Percentiles rank a stretch among this genome's conserved stretches.
Conservation (phyloP, 2,113 vertebrate genomes). For the Sterna hirundo region DNA sequence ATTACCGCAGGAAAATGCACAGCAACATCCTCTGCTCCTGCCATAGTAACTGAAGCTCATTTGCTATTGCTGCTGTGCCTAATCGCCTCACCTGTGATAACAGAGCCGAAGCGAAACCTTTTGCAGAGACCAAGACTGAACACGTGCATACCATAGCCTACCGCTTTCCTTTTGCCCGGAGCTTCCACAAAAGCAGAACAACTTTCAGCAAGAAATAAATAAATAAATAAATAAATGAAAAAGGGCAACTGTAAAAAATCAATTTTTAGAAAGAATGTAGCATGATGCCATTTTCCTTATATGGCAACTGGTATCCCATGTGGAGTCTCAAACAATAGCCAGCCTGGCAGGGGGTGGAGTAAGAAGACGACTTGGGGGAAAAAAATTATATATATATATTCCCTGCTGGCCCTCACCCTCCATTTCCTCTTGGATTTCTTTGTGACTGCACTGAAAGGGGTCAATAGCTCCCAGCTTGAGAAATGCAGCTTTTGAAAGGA, state of each 20-base stretch:
- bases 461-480: conserved; percentile 55
- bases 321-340: conserved; percentile 36
- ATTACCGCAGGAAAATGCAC: not conserved
- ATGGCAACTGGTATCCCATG: not conserved
- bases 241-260: conserved; percentile 11
- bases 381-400: not conserved
- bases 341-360: not conserved
- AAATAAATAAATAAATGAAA: too few relatives aligned
- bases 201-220: not conserved
- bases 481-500: conserved; percentile 40
- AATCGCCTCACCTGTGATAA: not conserved
- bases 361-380: not conserved
- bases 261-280: conserved; percentile 38
- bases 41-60: not conserved
- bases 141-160: fast-evolving
- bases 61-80: not conserved
- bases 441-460: conserved; percentile 42
- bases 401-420: conserved; percentile 10
- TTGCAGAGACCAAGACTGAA: too few relatives aligned
- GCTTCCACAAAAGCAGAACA: not conserved
- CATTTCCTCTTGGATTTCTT: conserved; percentile 41
- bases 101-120: not conserved
- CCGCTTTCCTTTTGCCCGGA: not conserved
- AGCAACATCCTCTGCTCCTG: not conserved
- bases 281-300: conserved; percentile 26